Base-by-base conservation (phyloP, 2,888 invertebrate species). In the Pherbina coryleti region DNA sequence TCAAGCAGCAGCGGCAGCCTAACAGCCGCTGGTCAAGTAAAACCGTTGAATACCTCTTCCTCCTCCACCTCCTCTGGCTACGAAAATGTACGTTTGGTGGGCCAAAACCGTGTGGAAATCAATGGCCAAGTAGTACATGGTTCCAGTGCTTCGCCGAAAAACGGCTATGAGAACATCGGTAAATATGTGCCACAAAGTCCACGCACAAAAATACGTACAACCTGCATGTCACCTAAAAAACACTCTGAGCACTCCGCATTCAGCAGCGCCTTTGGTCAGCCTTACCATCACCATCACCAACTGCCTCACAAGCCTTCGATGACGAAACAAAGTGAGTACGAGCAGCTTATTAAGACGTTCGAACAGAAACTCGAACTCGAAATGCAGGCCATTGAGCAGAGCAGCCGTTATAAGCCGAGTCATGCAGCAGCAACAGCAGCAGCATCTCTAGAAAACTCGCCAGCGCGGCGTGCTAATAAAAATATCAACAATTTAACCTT, bases 101-200 rank as follows among this genome's bases (percentile, higher is more conserved):
- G 84, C 0, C 87, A 89, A 71, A 87, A 90, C 78, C 88, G 87
- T 49, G 81, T 89, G 1, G 89, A 89, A 84, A 85, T 90, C 67
- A 87, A 86, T 78, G 85, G 86, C 3, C 83, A 83, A 75, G 14
- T 79, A 8, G 5, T 73, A 17, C 44, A 60, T 34, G 62, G 77
- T n/a, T 73, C 76, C 17, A 76, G 75, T 25, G 69, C 78, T 7
- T 81, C 86, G 11, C 83, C 71, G 69, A 85, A 84, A 55, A 83
- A 83, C 19, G 85, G 88, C 34, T 94, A 93, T 83, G 94, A 94
- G 86, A 94, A 93, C 85, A 85, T 87, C 28, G 83, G 84, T 31
- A 91, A 88, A 75, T 89, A 87, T 81, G 86, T 89, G 77, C 90
- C 89, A 34, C 90, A 89, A 79, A 90, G 89, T 82, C 89, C 89